Evolutionary conservation across 1,140 invertebrate genomes (phyloP).

Genomic region (Brachionus manjavacas): DNA sequence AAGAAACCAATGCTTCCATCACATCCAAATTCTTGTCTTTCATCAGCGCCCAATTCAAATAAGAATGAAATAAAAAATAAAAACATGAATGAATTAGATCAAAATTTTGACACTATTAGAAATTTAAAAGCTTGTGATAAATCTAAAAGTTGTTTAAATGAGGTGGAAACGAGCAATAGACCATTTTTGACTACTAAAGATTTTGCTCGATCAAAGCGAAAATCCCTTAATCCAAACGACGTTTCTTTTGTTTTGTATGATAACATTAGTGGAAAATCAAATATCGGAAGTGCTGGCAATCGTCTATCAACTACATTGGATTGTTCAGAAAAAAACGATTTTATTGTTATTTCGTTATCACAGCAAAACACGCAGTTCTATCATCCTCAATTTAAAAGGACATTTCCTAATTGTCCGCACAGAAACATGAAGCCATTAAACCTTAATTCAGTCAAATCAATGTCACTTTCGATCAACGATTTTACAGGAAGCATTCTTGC

Average conservation of each 20-base stretch:
- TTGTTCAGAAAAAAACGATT: neutral
- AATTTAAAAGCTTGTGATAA: no score
- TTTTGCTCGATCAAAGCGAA: neutral
- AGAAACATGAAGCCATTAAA: neutral
- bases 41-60: neutral
- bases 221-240: neutral
- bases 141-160: no score
- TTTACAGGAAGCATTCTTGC: conserved; percentile 19
- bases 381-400: conserved; percentile 7
- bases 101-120: no score
- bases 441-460: neutral
- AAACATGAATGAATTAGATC: no score
- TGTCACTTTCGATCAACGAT: neutral
- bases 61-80: neutral
- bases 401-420: neutral
- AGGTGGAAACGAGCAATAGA: no score
- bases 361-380: neutral
- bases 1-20: no score
- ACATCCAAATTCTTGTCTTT: neutral
- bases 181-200: no score
- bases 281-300: conserved; percentile 16
- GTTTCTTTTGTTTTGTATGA: neutral
- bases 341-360: neutral
- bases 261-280: neutral
- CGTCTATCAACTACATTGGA: neutral